Evolutionary conservation across 2,797 vertebrate genomes (phyloP), one percentile per base, ranked within the genome.

Genomic region (Enteromius fasciolatus): DNA sequence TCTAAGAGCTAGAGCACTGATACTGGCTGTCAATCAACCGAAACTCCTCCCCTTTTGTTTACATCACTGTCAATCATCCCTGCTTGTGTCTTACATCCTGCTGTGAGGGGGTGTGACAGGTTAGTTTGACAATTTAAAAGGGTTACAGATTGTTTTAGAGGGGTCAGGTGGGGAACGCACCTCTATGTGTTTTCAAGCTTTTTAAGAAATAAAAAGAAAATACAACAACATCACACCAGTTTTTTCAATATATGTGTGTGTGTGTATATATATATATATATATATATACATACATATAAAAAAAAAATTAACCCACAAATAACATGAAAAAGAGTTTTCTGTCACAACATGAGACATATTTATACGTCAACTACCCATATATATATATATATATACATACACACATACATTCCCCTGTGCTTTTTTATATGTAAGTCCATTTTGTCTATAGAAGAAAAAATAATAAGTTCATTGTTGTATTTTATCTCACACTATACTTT

Each of bases 1-100:
- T 61, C 15, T n/a, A 33, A 69, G 50, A 70, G 50, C 68, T 72
- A 15, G 46, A 33, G 44, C 72, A 4, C 63, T 76, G 80, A 82
- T 82, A 82, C 48, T 17, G 64, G 50, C 80, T 82, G 80, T 76
- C 80, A 82, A 23, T 82, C 80, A 82, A 76, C 3, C 12, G 12
- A 25, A 73, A 52, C 69, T 25, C 80, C 61, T 57, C 80, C 72
- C 48, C 73, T 57, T 57, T 7, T 33, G 72, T 82, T 57, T 68
- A 44, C 33, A 17, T 41, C 33, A 8, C 61, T 68, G 80, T 76
- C 80, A 76, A 31, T 82, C 80, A 82, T 76, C 48, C 17, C 63
- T n/a, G 72, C 67, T 82, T 75, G 80, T 28, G 39, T 52, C 59
- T 52, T 2, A 31, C n/a, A 3, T 67, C 80, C 36, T 76, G 80